Evolutionary conservation across 64 coral and sea anemone species (phyloP), one percentile per base, ranked within the genome.

Genomic region (Stichodactyla helianthus): DNA sequence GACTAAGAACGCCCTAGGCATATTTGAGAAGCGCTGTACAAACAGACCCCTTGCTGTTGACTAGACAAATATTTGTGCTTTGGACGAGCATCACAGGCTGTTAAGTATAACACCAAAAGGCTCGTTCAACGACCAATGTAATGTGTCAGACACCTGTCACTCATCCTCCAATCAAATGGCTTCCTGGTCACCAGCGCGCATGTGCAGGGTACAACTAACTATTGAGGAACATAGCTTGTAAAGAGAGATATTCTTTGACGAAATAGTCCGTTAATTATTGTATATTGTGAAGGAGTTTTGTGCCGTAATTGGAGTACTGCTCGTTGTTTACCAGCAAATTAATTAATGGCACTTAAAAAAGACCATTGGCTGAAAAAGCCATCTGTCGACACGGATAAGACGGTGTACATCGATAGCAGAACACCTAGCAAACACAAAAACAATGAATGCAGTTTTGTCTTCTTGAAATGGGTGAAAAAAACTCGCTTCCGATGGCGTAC

Each of bases 171-270:
- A 96, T 95, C 86, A 92, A 71, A 77, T 62, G 94, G 91, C 52
- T 90, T 93, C 71, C 83, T 28, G 64, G 25, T 23, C 5, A 20
- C 2, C 53, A 95, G 77, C 67, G 65, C 90, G 94, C 94, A 93
- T 90, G 94, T 86, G 85, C 94, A 13, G 65, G 20, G 18, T 52
- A 44, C 55, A 57, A 59, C 28, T 55, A 79, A 79, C 55, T 84
- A 89, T 83, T 64, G 83, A 88, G 55, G 55, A 19, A 82, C 20
- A 52, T 28, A 15, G 82, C 87, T 96, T 96, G 88, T 96, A 96
- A 96, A 96, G 94, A 96, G 94, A 76, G 94, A 96, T 96, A 96
- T 96, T 96, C 91, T 96, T 96, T 96, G 85, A 96, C 88, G 83
- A 89, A 88, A 92, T 74, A 93, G 82, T 55, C 87, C 94, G 94